Percentiles rank a stretch among this genome's conserved stretches.
phyloP scores from a whole-genome alignment of 1,140 invertebrate species.

The Schlechtendalia chinensis region DNA sequence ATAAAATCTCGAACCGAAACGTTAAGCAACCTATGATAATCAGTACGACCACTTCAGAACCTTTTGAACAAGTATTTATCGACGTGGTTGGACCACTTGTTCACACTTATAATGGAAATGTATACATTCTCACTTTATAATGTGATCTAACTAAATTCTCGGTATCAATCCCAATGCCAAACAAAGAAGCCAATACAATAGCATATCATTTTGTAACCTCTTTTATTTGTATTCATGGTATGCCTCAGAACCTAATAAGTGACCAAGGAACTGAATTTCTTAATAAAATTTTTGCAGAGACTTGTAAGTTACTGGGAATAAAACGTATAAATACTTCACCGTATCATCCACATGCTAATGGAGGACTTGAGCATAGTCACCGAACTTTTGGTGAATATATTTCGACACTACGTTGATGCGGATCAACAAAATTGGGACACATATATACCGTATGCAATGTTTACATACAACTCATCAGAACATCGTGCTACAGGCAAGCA shows the following conservation, averaged over 20 bases:
- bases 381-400: constrained; percentile 15
- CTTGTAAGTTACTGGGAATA: constrained; percentile 53
- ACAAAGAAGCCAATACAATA: constrained; percentile 53
- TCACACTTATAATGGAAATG: constrained; percentile 53
- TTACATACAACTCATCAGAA: not conserved
- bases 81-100: constrained; percentile 56
- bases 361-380: constrained; percentile 50
- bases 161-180: constrained; percentile 54
- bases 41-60: constrained; percentile 8
- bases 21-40: too few species aligned
- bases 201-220: constrained; percentile 51
- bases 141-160: constrained; percentile 55
- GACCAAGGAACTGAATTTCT: not conserved
- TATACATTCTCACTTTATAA: constrained; percentile 55
- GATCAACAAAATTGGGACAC: too few species aligned
- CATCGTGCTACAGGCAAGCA: not conserved
- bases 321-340: constrained; percentile 53
- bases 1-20: not conserved
- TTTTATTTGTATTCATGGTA: constrained; percentile 48
- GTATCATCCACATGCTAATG: constrained; percentile 57
- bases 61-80: constrained; percentile 50
- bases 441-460: constrained; percentile 49
- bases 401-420: constrained; percentile 49
- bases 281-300: not conserved
- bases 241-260: not conserved